Percentiles rank a stretch among this genome's conserved stretches.
phyloP scores from a whole-genome alignment of 2,888 invertebrate genomes.

The Tetramorium bicarinatum region DNA sequence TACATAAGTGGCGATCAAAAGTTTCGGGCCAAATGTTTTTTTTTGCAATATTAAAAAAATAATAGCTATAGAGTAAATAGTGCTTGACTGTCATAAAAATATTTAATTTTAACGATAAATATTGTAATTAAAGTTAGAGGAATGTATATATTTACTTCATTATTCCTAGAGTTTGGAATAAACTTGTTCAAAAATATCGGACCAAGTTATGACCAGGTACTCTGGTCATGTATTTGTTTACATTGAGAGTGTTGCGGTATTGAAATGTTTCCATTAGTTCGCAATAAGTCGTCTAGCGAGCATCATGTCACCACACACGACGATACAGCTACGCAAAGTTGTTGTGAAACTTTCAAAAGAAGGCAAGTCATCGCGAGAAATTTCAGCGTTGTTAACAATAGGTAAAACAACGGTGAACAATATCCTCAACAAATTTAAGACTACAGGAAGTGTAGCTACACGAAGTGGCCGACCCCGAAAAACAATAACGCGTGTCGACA shows the following conservation, averaged over 20 bases:
- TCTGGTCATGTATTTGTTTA: not conserved
- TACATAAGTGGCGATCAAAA: slow-evolving; percentile 7
- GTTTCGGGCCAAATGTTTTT: not conserved
- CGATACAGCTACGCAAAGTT: too few relatives aligned
- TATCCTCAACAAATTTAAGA: too few relatives aligned
- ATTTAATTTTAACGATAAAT: slow-evolving; percentile 1
- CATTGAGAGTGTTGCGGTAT: not conserved
- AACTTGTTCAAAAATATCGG: slow-evolving; percentile 19
- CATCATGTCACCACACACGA: too few relatives aligned
- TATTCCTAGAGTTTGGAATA: not conserved
- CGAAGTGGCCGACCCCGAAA: too few relatives aligned
- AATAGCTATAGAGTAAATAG: not conserved
- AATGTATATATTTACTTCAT: slow-evolving; percentile 16
- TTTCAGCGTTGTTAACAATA: too few relatives aligned
- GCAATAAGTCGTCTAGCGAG: too few relatives aligned
- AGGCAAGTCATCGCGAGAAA: too few relatives aligned
- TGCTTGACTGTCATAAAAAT: not conserved
- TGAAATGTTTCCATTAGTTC: too few relatives aligned
- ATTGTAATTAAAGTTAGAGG: not conserved
- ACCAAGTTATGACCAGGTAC: not conserved
- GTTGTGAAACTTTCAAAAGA: too few relatives aligned
- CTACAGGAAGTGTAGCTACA: too few relatives aligned
- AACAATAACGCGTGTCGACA: too few relatives aligned
- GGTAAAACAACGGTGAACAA: too few relatives aligned
- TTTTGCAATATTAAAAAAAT: slow-evolving; percentile 1